A percentile compares a stretch with the other conserved stretches of the same genome.
Evolutionary conservation across 2,797 vertebrate genomes (phyloP).

Genomic region (Hippoglossus hippoglossus): DNA sequence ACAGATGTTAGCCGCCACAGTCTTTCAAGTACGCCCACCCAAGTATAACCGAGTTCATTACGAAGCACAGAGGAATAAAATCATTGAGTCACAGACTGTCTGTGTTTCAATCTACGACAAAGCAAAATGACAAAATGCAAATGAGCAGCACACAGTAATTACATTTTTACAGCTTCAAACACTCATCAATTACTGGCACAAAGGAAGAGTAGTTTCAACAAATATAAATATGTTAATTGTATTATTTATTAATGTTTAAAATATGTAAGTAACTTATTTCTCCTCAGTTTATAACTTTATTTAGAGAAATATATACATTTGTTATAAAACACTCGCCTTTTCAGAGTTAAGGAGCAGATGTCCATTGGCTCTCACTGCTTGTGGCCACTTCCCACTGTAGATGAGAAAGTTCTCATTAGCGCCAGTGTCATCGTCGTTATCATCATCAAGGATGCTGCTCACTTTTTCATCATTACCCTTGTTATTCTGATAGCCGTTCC

Average conservation of each 20-base stretch:
- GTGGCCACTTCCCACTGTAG: conserved; percentile 94
- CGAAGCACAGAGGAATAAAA: conserved; percentile 19
- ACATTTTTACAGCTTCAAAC: conserved; percentile 25
- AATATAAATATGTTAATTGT: neutral
- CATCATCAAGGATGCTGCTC: neutral
- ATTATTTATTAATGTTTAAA: neutral
- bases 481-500: neutral
- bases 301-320: neutral
- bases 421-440: neutral
- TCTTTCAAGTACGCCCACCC: conserved; percentile 24
- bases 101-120: conserved; percentile 37
- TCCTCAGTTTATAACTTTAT: neutral
- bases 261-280: neutral
- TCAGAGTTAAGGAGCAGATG: conserved; percentile 98
- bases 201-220: neutral
- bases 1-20: conserved; percentile 55
- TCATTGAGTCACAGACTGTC: neutral
- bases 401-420: neutral
- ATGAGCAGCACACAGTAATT: conserved; percentile 17
- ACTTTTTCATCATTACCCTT: neutral
- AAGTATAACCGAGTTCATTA: conserved; percentile 27
- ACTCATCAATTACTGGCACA: conserved; percentile 11
- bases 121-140: conserved; percentile 12
- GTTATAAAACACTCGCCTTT: conserved; percentile 84
- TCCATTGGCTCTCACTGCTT: conserved; percentile 94